Percentiles rank a stretch among this genome's conserved stretches.
phyloP scores from a whole-genome alignment of 1,140 invertebrate species.

The Drosophila oshimai region DNA sequence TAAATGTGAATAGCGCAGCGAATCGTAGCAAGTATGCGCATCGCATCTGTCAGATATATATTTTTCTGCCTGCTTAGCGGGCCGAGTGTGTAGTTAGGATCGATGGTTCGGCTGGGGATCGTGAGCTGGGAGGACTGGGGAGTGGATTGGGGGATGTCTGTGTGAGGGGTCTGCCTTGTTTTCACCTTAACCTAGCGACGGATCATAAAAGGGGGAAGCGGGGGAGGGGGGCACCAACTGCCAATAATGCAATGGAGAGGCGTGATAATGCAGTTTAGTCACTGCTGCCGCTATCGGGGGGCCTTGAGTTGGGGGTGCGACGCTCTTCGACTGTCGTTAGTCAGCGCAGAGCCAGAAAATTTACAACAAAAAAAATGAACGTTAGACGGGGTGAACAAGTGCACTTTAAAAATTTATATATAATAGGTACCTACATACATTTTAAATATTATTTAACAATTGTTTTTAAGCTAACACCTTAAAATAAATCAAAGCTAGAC shows the following conservation, averaged over 20 bases:
- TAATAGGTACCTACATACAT: too few relatives aligned
- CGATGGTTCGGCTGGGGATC: constrained; percentile 47
- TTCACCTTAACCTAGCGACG: constrained; percentile 67
- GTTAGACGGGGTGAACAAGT: background rate
- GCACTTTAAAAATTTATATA: too few relatives aligned
- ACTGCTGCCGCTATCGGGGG: constrained; percentile 45
- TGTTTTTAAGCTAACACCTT: too few relatives aligned
- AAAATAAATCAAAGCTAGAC: too few relatives aligned
- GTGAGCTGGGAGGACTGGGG: background rate
- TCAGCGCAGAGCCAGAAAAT: constrained; percentile 33
- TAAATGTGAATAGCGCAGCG: constrained; percentile 80
- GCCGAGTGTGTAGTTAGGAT: constrained; percentile 70
- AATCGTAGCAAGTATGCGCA: constrained; percentile 73
- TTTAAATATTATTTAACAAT: too few relatives aligned
- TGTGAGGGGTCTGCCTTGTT: constrained; percentile 52
- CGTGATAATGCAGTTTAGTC: constrained; percentile 80
- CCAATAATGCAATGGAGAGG: constrained; percentile 79
- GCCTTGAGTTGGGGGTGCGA: constrained; percentile 25
- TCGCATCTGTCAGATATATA: constrained; percentile 79
- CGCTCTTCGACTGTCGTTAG: constrained; percentile 48
- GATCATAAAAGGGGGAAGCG: constrained; percentile 23
- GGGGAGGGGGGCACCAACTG: constrained; percentile 44
- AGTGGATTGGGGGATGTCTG: background rate
- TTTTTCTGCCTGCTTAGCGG: constrained; percentile 74
- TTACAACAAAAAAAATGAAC: constrained; percentile 20